Base-by-base conservation (phyloP, 2,113 vertebrate species). In the Channa maculata region DNA sequence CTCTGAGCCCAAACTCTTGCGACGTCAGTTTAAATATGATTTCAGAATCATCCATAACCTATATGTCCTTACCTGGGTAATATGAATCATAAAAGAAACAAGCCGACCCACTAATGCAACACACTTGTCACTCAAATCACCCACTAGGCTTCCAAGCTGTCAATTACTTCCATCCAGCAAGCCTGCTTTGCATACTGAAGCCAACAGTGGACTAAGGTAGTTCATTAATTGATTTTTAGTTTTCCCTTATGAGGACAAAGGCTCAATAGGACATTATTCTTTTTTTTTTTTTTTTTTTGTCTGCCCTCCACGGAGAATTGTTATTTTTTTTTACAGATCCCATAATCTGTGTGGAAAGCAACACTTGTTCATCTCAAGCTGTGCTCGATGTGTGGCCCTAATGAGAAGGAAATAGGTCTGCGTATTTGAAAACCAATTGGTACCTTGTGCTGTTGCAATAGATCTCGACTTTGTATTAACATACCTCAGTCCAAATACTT, bases 161-260 rank as follows among this genome's bases (percentile, higher is more conserved):
- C 89, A 86, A 83, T 89, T 87, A 81, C 33, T 68, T 36, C 39
- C 33, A 70, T 82, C 37, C 48, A 8, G 64, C 57, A 55, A 54
- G 45, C 68, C 4, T 58, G 71, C 71, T 77, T 52, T 79, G 90
- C 73, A 84, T 87, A 65, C 61, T 13, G 46, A 75, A 57, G 79
- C 57, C 78, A 61, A 63, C 65, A 52, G 60, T 24, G 80, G 86
- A 79, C 66, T 3, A 6, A 39, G 64, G 39, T 49, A 89, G 85
- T 92, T 91, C 85, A 94, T 94, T 89, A 93, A 91, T 89, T 85
- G 88, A 92, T 90, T 85, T 15, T 57, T 24, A 58, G 83, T 54
- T 82, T 88, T 86, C 88, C 86, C 78, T 8, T 1, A 12, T 46
- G 81, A 85, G 65, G 49, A 24, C n/a, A 10, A 33, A 49, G 50